A percentile compares a stretch with the other conserved stretches of the same genome.
phyloP scores from a whole-genome alignment of 2,888 invertebrate genomes.

The Melanostoma mellinum region DNA sequence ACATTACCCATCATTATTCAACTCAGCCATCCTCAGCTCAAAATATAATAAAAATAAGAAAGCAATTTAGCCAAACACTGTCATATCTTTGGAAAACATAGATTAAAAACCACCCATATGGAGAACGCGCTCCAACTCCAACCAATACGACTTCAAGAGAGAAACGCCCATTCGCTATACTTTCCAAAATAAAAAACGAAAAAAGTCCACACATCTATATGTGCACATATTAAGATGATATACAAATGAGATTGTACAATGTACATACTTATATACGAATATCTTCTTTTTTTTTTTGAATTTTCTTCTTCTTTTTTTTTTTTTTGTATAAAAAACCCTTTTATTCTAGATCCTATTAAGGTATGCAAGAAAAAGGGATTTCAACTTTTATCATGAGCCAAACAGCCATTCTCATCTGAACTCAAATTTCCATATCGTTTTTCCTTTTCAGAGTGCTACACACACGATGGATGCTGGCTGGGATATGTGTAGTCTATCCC shows the following conservation, averaged over 20 bases:
- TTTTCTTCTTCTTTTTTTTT: constrained; percentile 46
- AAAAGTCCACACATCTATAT: constrained; percentile 30
- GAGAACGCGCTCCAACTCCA: constrained; percentile 41
- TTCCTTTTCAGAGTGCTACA: constrained; percentile 43
- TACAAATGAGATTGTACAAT: constrained; percentile 64
- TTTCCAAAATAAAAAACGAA: constrained; percentile 10
- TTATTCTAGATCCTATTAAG: constrained; percentile 64
- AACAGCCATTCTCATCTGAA: constrained; percentile 68
- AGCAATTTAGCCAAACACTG: constrained; percentile 50
- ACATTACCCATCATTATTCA: too few species aligned
- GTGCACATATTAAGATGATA: constrained; percentile 67
- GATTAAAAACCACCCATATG: constrained; percentile 58
- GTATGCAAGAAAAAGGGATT: constrained; percentile 61
- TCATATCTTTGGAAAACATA: constrained; percentile 54
- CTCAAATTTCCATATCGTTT: constrained; percentile 69
- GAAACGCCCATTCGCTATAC: constrained; percentile 62
- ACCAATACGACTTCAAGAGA: constrained; percentile 56
- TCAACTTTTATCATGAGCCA: constrained; percentile 69
- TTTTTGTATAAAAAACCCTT: constrained; percentile 44
- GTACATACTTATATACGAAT: constrained; percentile 35
- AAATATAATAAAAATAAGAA: constrained; percentile 53
- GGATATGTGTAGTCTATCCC: constrained; percentile 31
- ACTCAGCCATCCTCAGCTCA: not conserved
- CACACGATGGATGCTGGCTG: constrained; percentile 14
- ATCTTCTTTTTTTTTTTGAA: constrained; percentile 43